Evolutionary conservation across 2,888 invertebrate genomes (phyloP), one percentile per base, ranked within the genome.

Genomic region (Saturnia japonica): DNA sequence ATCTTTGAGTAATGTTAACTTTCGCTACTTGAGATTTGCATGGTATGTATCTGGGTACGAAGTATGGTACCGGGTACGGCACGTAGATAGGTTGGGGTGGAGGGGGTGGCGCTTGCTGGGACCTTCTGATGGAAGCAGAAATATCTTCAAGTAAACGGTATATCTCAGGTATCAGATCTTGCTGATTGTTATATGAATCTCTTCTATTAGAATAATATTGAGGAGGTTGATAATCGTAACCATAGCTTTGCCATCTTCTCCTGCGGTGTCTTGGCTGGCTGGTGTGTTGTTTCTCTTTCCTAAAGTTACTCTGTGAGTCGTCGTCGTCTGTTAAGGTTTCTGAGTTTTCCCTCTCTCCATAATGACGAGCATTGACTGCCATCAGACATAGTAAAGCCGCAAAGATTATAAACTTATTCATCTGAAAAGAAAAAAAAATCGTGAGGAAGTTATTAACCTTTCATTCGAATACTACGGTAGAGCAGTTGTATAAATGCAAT

Each of bases 61-160:
- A 84, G 67, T 86, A 85, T 4, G 85, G 82, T 12, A 91, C 80
- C 4, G 89, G 87, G 70, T 90, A 91, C 0, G 87, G 90, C 43
- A 93, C 79, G 77, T 91, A 92, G 70, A 91, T 85, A 4, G 88
- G 88, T 69, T 89, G 89, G 1, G 88, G 88, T n/a, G 84, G 81
- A 1, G 79, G 82, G 0, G 85, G 85, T 2, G 85, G 81, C 0
- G 77, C 75, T 7, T 81, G 83, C 1, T 78, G 78, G 0, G 85
- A 84, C 22, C 84, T 81, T 71, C 76, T 86, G 19, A 90, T 72
- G 51, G 84, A 82, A 16, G 72, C 71, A 1, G 87, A 79, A 71
- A 93, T 85, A 67, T 93, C 92, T 69, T 91, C 89, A 25, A 91
- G 78, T 42, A 88, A 73, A 70, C 80, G 86, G 16, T 85, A 78